These are phyloP conservation scores for Oncorhynchus kisutch DNA, from an alignment of 2,113 vertebrate species.

Conservation along the genomic window DNA sequence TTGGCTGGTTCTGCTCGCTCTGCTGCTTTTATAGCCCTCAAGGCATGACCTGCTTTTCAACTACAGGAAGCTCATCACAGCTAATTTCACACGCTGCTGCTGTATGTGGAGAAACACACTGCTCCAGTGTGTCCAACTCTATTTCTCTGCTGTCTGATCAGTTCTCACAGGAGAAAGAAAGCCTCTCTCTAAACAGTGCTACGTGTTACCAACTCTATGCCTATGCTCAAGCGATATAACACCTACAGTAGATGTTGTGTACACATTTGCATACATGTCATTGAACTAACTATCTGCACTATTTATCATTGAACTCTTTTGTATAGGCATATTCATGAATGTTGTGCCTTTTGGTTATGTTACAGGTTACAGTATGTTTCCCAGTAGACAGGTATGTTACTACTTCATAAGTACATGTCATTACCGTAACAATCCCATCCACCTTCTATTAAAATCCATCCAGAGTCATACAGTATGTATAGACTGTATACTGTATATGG, in stretches of 20 bases:
- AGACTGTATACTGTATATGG: neutral
- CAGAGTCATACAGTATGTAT: too few species aligned
- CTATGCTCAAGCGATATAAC: too few species aligned
- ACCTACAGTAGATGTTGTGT: too few species aligned
- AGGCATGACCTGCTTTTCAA: neutral
- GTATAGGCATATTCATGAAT: slow-evolving; percentile 9
- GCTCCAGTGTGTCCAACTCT: too few species aligned
- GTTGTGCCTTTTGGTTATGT: slow-evolving; percentile 35
- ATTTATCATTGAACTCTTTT: too few species aligned
- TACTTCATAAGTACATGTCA: neutral
- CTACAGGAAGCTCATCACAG: neutral
- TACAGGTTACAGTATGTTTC: slow-evolving; percentile 30
- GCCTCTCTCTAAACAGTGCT: too few species aligned
- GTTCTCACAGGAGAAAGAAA: too few species aligned
- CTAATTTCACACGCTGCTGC: neutral
- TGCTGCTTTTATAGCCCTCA: neutral
- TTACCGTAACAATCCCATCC: neutral
- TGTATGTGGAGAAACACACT: neutral
- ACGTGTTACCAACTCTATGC: too few species aligned
- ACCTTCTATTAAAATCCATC: neutral
- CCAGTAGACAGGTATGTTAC: slow-evolving; percentile 41
- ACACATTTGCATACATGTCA: too few species aligned
- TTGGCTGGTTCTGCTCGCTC: neutral
- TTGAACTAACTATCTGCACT: too few species aligned
- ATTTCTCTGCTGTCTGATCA: too few species aligned